phyloP scores from a whole-genome alignment of 1,140 invertebrate genomes.

The Panagrolaimus sp. region DNA sequence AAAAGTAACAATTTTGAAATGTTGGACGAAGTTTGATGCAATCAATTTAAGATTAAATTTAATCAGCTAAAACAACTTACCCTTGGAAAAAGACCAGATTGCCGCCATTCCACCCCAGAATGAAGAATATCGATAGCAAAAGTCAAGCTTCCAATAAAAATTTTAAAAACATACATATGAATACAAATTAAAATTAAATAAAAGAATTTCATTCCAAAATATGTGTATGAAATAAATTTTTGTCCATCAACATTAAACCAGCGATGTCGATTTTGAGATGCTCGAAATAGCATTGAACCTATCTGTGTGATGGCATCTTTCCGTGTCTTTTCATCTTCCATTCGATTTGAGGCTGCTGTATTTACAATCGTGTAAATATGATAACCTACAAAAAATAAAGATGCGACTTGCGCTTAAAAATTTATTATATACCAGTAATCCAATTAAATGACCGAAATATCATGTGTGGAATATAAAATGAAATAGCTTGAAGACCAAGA shows the following conservation, averaged over 20 bases:
- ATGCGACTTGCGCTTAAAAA: not conserved
- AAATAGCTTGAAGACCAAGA: slow-evolving; percentile 43
- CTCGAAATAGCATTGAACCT: slow-evolving; percentile 32
- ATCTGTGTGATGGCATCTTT: slow-evolving; percentile 31
- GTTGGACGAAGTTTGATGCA: no score
- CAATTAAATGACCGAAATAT: slow-evolving; percentile 51
- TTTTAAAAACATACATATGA: slow-evolving; percentile 40
- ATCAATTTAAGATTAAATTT: no score
- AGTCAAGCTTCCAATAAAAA: slow-evolving; percentile 40
- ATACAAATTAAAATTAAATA: slow-evolving; percentile 42
- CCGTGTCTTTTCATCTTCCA: slow-evolving; percentile 25
- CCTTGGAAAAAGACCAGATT: slow-evolving; percentile 40
- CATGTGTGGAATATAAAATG: slow-evolving; percentile 45
- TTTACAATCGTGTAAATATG: slow-evolving; percentile 40
- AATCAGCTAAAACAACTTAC: slow-evolving; percentile 51
- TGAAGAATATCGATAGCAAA: slow-evolving; percentile 39
- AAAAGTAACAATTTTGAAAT: no score
- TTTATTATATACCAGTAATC: slow-evolving; percentile 30
- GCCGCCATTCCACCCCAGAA: slow-evolving; percentile 36
- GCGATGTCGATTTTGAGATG: slow-evolving; percentile 25
- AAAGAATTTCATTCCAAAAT: slow-evolving; percentile 45
- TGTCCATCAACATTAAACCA: not conserved
- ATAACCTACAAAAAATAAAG: slow-evolving; percentile 22
- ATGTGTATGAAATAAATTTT: slow-evolving; percentile 37
- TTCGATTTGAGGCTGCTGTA: slow-evolving; percentile 27